These are phyloP conservation scores for Salarias fasciatus DNA, from an alignment of 2,797 vertebrate genomes.

Conservation along the genomic window DNA sequence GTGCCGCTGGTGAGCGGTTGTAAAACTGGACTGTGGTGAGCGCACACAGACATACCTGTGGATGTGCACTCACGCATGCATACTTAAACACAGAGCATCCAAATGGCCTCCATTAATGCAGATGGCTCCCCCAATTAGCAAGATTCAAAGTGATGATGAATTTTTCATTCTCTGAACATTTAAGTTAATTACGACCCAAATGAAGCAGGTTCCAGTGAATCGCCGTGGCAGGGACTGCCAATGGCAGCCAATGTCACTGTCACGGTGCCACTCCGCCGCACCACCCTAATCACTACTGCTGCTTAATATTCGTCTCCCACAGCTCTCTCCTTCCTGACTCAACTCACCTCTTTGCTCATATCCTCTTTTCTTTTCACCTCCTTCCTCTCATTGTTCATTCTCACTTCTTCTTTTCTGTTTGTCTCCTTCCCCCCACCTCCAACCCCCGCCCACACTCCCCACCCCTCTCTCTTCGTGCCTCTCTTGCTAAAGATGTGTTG, in stretches of 20 bases:
- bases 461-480: neutral
- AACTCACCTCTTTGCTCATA: conserved; percentile 43
- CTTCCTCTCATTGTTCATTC: neutral
- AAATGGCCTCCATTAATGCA: conserved; percentile 92
- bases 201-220: conserved; percentile 89
- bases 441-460: neutral
- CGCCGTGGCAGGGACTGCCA: conserved; percentile 84
- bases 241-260: conserved; percentile 92
- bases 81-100: conserved; percentile 78
- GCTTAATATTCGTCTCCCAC: conserved; percentile 81
- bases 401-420: neutral
- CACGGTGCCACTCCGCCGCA: conserved; percentile 85
- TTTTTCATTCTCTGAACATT: conserved; percentile 93
- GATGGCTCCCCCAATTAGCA: conserved; percentile 90
- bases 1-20: conserved; percentile 36
- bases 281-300: conserved; percentile 83
- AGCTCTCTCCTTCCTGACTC: conserved; percentile 54
- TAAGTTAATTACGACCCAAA: conserved; percentile 92
- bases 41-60: conserved; percentile 1
- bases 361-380: conserved; percentile 32
- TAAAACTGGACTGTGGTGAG: conserved; percentile 38
- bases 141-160: conserved; percentile 91
- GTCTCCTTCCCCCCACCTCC: neutral
- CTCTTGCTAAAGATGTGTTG: conserved; percentile 44
- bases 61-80: conserved; percentile 15